Percentiles rank a stretch among this genome's conserved stretches.
phyloP scores from a whole-genome alignment of 1,140 invertebrate species.

The Heliothis subflexa region DNA sequence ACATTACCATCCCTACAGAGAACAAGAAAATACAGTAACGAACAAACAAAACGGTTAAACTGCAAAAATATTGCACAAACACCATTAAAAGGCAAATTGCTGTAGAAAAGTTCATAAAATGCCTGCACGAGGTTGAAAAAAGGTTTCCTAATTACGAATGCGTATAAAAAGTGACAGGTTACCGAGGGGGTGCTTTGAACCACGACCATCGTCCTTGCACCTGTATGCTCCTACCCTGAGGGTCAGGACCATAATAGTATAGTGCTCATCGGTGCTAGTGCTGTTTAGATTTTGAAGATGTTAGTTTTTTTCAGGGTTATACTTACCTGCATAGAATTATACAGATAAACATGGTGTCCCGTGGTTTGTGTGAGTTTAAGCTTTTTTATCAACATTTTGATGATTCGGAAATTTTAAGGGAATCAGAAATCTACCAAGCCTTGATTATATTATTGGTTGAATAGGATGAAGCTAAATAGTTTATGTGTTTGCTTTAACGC shows the following conservation, averaged over 20 bases:
- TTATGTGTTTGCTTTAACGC: no score
- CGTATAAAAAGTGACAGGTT: slow-evolving; percentile 30
- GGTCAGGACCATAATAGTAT: not conserved
- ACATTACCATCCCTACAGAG: no score
- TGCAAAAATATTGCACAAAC: not conserved
- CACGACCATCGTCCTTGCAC: slow-evolving; percentile 25
- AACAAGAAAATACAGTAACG: no score
- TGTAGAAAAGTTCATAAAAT: slow-evolving; percentile 11
- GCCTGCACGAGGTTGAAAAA: not conserved
- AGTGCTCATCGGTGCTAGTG: not conserved
- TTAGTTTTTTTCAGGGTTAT: no score
- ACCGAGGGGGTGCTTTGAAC: not conserved
- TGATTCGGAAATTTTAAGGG: no score
- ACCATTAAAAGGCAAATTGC: not conserved
- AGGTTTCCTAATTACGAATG: slow-evolving; percentile 27
- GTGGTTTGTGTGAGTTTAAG: no score
- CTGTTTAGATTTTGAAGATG: not conserved
- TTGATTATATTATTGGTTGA: no score
- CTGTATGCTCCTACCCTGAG: slow-evolving; percentile 21
- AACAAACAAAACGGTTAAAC: not conserved
- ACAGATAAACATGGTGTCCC: no score
- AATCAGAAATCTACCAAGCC: no score
- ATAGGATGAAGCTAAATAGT: no score
- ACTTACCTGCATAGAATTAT: no score
- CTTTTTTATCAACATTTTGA: no score